phyloP scores from a whole-genome alignment of 1,140 invertebrate genomes.

The Drosophila kikkawai region DNA sequence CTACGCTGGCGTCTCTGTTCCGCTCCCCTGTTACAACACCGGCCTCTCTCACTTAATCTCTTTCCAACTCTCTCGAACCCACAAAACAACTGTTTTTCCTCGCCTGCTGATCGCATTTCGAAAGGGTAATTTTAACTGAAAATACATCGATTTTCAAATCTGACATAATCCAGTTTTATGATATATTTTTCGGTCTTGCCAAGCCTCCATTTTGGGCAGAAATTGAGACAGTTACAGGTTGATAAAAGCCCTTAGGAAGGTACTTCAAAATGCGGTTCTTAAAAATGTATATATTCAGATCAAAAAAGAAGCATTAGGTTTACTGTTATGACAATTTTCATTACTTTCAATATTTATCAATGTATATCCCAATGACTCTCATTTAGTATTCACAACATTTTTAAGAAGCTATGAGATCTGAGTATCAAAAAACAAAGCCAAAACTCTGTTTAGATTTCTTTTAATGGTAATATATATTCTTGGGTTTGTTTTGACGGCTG shows the following conservation, averaged over 20 bases:
- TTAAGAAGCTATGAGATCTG: too few species aligned
- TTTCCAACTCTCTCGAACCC: not conserved
- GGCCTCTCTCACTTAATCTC: not conserved
- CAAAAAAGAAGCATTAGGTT: too few species aligned
- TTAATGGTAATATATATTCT: not conserved
- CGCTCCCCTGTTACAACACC: slow-evolving; percentile 34
- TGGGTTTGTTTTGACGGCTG: slow-evolving; percentile 6
- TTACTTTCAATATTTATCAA: too few species aligned
- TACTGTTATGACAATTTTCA: too few species aligned
- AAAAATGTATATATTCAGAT: too few species aligned
- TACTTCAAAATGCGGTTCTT: too few species aligned
- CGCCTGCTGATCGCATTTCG: not conserved
- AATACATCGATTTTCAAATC: slow-evolving; percentile 13
- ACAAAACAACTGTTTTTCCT: slow-evolving; percentile 34
- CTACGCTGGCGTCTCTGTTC: slow-evolving; percentile 11
- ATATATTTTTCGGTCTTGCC: not conserved
- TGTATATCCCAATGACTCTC: too few species aligned
- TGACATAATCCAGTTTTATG: slow-evolving; percentile 12
- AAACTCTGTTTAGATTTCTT: not conserved
- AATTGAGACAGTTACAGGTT: not conserved
- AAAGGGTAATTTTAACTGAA: slow-evolving; percentile 8
- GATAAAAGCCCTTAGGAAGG: not conserved
- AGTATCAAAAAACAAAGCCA: not conserved
- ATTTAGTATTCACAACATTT: too few species aligned
- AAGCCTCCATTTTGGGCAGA: not conserved